A percentile compares a stretch with the other conserved stretches of the same genome.
Conservation (phyloP, 2,797 vertebrate genomes). For the Enteromius radiatus region DNA sequence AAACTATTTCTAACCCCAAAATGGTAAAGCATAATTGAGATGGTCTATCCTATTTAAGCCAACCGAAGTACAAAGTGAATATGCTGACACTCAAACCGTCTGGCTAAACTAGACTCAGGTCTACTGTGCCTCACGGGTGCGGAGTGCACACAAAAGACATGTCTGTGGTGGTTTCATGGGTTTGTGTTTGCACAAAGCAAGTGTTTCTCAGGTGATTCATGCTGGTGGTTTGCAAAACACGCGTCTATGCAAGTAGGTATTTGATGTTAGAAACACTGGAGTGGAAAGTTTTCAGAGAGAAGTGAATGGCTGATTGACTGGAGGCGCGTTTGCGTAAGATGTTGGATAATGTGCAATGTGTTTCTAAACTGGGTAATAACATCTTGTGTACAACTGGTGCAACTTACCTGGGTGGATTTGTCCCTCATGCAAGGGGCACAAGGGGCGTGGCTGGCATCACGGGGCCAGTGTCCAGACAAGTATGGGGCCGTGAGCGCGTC, state of each 20-base stretch:
- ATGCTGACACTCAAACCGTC: neutral
- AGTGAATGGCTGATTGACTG: constrained; percentile 21
- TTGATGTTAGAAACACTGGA: neutral
- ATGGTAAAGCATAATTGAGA: neutral
- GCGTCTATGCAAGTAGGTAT: constrained; percentile 2
- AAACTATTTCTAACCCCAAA: neutral
- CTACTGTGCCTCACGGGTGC: neutral
- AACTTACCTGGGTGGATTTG: constrained; percentile 85
- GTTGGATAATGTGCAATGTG: neutral
- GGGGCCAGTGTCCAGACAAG: constrained; percentile 88
- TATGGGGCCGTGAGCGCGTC: constrained; percentile 85
- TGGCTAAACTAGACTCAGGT: neutral
- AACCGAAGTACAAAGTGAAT: neutral
- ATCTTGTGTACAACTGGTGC: neutral
- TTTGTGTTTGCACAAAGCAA: constrained; percentile 37
- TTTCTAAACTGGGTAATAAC: neutral
- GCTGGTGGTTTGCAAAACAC: constrained; percentile 25
- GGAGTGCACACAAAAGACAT: constrained; percentile 3
- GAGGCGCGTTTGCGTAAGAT: neutral
- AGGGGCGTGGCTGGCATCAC: constrained; percentile 80
- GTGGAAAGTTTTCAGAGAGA: neutral
- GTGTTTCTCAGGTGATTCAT: constrained; percentile 42
- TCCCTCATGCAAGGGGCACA: constrained; percentile 85
- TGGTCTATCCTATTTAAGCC: neutral
- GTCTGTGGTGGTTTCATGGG: constrained; percentile 26